Evolutionary conservation across 2,888 invertebrate species (phyloP), one percentile per base, ranked within the genome.

Genomic region (Tipula confusa): DNA sequence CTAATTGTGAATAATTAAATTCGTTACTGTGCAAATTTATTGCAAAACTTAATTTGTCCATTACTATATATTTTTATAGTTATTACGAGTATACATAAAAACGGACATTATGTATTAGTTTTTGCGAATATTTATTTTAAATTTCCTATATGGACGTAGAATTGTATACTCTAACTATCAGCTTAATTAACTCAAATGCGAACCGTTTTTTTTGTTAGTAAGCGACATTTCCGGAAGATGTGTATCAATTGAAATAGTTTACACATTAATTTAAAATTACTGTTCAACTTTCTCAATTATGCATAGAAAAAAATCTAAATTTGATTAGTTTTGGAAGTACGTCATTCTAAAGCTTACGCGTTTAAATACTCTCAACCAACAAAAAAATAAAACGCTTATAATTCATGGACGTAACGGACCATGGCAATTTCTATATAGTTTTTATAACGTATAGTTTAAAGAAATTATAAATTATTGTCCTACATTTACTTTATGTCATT

Each of bases 361-460:
- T 43, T 43, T 43, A n/a, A n/a, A n/a, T n/a, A n/a, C n/a, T n/a
- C n/a, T n/a, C 3, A 13, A 43, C 1, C 2, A n/a, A 38, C 31
- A 38, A 38, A 43, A 64, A 64, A 64, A 64, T 24, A 64, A 64
- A 64, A 64, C 18, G 64, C 24, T 64, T 64, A 24, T 64, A 64
- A 64, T 64, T 64, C 64, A 64, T 64, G 64, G 24, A 24, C 64
- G 64, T 64, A 64, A 64, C 64, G 64, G 64, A 64, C 64, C 64
- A 24, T 64, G 24, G 7, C 64, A 64, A 64, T 64, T 64, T 64
- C 64, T 64, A 64, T 18, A 64, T 24, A 24, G 31, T 7, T 24
- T 9, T 24, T 24, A 18, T 9, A 43, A 43, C n/a, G n/a, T 3
- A n/a, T n/a, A 11, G 24, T 64, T 64, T 64, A 64, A 64, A 64